Percentiles rank a stretch among this genome's conserved stretches.
phyloP scores from a whole-genome alignment of 2,113 vertebrate species.

The Lasiurus borealis region DNA sequence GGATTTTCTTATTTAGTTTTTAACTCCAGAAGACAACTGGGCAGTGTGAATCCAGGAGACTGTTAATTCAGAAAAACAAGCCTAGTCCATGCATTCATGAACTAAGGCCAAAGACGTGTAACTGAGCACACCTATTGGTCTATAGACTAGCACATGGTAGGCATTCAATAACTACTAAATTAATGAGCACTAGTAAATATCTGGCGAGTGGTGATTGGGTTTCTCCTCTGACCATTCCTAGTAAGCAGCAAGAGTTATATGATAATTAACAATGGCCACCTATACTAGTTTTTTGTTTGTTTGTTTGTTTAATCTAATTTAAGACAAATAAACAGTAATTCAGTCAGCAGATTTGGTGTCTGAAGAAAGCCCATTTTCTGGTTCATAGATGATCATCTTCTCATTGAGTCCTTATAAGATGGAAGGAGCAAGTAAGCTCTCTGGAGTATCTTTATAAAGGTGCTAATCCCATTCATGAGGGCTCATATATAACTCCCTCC shows the following conservation, averaged over 20 bases:
- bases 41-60: not conserved
- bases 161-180: not conserved
- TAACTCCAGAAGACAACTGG: not conserved
- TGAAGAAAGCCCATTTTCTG: not conserved
- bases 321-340: not conserved
- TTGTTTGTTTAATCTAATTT: not conserved
- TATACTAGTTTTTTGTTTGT: not conserved
- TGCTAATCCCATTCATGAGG: not conserved
- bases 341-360: not conserved
- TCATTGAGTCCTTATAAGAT: not conserved
- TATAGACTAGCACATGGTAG: not conserved
- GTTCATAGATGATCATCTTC: not conserved
- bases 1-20: not conserved
- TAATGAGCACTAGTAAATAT: not conserved
- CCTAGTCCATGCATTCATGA: not conserved
- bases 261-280: not conserved
- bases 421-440: not conserved
- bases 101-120: not conserved
- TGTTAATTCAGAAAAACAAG: conserved; percentile 2
- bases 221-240: not conserved
- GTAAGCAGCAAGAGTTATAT: not conserved
- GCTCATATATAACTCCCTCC: too few relatives aligned
- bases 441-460: not conserved
- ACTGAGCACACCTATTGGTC: rapidly evolving
- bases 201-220: not conserved